Conservation (phyloP, 2,888 invertebrate genomes). For the Cataglyphis livida region DNA sequence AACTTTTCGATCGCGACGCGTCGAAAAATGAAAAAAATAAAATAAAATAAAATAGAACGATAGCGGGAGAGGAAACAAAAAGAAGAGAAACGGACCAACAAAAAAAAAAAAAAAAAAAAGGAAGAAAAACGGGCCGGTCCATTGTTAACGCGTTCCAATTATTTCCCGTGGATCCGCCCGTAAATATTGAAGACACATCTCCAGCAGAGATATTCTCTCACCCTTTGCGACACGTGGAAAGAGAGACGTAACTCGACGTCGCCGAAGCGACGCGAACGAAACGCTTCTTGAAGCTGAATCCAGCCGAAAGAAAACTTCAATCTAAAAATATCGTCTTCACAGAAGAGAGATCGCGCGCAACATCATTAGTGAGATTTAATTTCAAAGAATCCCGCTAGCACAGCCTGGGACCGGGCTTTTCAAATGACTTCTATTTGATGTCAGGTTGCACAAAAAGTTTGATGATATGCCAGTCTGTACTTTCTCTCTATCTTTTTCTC, state of each 20-base stretch:
- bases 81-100: slow-evolving; percentile 41
- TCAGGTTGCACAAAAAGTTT: slow-evolving; percentile 36
- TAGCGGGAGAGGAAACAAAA: slow-evolving; percentile 24
- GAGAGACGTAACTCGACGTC: not conserved
- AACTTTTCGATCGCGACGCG: slow-evolving; percentile 44
- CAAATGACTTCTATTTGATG: slow-evolving; percentile 46
- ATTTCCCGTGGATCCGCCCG: slow-evolving; percentile 50
- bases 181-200: slow-evolving; percentile 44
- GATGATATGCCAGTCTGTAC: slow-evolving; percentile 26
- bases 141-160: slow-evolving; percentile 51
- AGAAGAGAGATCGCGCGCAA: slow-evolving; percentile 21
- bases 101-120: slow-evolving; percentile 11
- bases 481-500: not conserved
- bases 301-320: slow-evolving; percentile 43
- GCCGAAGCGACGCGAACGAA: slow-evolving; percentile 9
- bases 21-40: slow-evolving; percentile 8
- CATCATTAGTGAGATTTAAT: slow-evolving; percentile 48
- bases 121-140: not conserved
- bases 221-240: slow-evolving; percentile 12
- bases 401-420: not conserved
- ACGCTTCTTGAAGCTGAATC: slow-evolving; percentile 33
- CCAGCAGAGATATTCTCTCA: slow-evolving; percentile 24
- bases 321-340: slow-evolving; percentile 40
- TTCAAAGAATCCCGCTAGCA: slow-evolving; percentile 13
- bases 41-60: not conserved